A percentile compares a stretch with the other conserved stretches of the same genome.
These are phyloP conservation scores for Eudasyphora cyanicolor DNA, from an alignment of 2,888 invertebrate species.

Conservation along the genomic window DNA sequence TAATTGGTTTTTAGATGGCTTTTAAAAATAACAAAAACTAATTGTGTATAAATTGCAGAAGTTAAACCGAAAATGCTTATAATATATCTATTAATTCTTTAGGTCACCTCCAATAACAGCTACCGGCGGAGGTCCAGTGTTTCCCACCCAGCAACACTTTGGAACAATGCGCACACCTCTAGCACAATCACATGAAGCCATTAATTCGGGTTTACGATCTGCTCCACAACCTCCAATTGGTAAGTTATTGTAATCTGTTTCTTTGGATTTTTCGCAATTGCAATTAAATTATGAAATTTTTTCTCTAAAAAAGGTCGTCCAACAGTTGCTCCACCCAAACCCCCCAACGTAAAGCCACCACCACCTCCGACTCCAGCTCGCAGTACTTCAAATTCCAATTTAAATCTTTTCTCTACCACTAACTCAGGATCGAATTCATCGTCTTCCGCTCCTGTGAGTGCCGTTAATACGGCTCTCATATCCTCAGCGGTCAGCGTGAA, in stretches of 20 bases:
- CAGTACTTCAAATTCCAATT: conserved; percentile 79
- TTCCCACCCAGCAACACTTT: conserved; percentile 78
- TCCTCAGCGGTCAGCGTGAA: conserved; percentile 68
- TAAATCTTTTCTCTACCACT: conserved; percentile 72
- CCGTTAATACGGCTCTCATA: conserved; percentile 73
- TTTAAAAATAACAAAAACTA: conserved; percentile 8
- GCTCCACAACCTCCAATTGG: conserved; percentile 79
- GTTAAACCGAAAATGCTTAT: background rate
- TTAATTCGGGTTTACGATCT: conserved; percentile 73
- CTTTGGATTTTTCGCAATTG: background rate
- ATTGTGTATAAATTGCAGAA: too few relatives aligned
- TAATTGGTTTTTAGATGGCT: conserved; percentile 40
- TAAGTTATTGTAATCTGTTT: conserved; percentile 64
- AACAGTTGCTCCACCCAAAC: conserved; percentile 76
- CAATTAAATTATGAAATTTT: too few relatives aligned
- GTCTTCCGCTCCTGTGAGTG: conserved; percentile 69
- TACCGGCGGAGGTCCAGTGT: conserved; percentile 74
- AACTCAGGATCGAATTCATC: conserved; percentile 47
- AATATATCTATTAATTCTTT: background rate
- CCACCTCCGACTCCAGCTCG: conserved; percentile 80
- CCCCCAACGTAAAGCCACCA: conserved; percentile 78
- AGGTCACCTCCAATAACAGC: conserved; percentile 79
- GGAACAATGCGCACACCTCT: conserved; percentile 78
- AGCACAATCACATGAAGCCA: conserved; percentile 76
- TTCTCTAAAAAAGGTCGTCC: conserved; percentile 78